These are phyloP conservation scores for Bombyx mandarina DNA, from an alignment of 1,140 invertebrate species.

Conservation along the genomic window DNA sequence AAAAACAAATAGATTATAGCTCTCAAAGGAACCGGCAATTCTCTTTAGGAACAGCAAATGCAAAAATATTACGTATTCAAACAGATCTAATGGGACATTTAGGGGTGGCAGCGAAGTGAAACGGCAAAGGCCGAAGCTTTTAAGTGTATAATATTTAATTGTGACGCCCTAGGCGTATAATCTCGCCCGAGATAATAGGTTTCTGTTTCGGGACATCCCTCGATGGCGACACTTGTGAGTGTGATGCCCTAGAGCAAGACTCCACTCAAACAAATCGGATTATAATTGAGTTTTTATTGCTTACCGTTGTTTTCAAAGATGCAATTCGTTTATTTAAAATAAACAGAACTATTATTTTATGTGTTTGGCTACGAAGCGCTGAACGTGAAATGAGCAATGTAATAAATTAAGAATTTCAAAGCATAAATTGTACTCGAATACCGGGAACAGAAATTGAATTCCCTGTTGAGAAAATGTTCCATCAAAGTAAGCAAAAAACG, in stretches of 20 bases:
- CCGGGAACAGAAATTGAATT: slow-evolving; percentile 62
- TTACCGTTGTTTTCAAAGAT: slow-evolving; percentile 38
- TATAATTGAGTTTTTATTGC: slow-evolving; percentile 62
- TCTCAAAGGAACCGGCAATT: slow-evolving; percentile 69
- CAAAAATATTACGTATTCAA: slow-evolving; percentile 72
- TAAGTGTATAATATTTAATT: slow-evolving; percentile 73
- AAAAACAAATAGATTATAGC: slow-evolving; percentile 69
- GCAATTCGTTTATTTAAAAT: too few relatives aligned
- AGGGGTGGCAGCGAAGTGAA: slow-evolving; percentile 69
- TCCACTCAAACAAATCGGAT: slow-evolving; percentile 65
- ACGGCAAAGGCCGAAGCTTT: slow-evolving; percentile 71
- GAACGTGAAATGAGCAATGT: too few relatives aligned
- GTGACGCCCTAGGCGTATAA: slow-evolving; percentile 72
- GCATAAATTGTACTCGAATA: slow-evolving; percentile 60
- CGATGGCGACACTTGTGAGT: slow-evolving; percentile 62
- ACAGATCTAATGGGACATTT: slow-evolving; percentile 70
- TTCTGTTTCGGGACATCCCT: slow-evolving; percentile 68
- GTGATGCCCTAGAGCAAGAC: slow-evolving; percentile 57
- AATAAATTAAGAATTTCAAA: slow-evolving; percentile 11
- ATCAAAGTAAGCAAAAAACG: slow-evolving; percentile 69
- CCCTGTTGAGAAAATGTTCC: slow-evolving; percentile 64
- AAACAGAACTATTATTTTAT: too few relatives aligned
- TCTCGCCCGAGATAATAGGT: slow-evolving; percentile 72
- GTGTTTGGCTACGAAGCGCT: too few relatives aligned
- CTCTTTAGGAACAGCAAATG: slow-evolving; percentile 65